Percentiles rank a stretch among this genome's conserved stretches.
phyloP scores from a whole-genome alignment of 2,113 vertebrate species.

The Misgurnus anguillicaudatus region DNA sequence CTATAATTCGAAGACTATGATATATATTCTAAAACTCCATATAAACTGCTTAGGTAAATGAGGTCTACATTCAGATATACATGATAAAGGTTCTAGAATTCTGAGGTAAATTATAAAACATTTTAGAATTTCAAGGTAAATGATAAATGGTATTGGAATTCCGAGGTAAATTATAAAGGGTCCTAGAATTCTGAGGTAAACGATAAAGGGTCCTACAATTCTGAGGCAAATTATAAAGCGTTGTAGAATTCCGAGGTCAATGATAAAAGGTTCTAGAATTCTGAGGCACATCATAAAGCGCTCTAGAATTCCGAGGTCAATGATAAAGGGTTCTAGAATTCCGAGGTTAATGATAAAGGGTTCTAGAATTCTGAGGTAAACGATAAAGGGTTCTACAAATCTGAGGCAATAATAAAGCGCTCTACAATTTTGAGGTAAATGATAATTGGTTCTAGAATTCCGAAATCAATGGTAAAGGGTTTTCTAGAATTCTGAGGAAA shows the following conservation, averaged over 20 bases:
- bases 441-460: neutral
- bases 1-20: too few relatives aligned
- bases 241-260: neutral
- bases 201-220: neutral
- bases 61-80: too few relatives aligned
- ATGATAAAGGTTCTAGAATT: too few relatives aligned
- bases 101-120: too few relatives aligned
- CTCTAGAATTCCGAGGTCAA: neutral
- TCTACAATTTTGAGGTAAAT: neutral
- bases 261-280: neutral
- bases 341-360: neutral
- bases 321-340: neutral
- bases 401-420: neutral
- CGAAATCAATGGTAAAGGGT: neutral
- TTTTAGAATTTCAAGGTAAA: too few relatives aligned
- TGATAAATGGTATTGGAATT: too few relatives aligned
- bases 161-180: neutral
- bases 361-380: neutral
- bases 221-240: neutral
- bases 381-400: neutral
- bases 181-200: neutral
- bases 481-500: slow-evolving; percentile 1
- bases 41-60: too few relatives aligned
- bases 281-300: neutral
- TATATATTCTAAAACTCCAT: too few relatives aligned